Evolutionary conservation across 1,140 invertebrate genomes (phyloP), one percentile per base, ranked within the genome.

Genomic region (Aphelenchoides besseyi): DNA sequence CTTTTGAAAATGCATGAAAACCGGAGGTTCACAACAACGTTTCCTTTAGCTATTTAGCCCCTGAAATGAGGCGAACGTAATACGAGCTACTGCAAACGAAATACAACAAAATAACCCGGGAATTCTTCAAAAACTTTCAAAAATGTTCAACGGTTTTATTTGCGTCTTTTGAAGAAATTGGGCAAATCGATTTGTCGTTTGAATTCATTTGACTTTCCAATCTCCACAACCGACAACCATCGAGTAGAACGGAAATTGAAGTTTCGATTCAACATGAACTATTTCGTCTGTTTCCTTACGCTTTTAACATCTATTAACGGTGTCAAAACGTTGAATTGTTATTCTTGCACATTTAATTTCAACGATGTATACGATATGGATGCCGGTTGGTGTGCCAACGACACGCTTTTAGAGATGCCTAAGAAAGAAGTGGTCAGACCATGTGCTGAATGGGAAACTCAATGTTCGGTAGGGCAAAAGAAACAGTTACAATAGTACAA

Each of bases 331-430:
- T 23, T 69, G 8, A 69, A n/a, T 68, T 70, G 69, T 52, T 70
- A 70, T 68, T 70, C 69, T 2, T 70, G 69, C 26, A 66, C 55
- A 16, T 70, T 70, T 18, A 71, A 32, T 12, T 70, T 70, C 69
- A 70, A 70, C 28, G 69, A 70, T 52, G 61, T 70, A 29, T 70
- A 70, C 28, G 69, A 70, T 35, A 29, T 48, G 16, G 32, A 70
- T 18, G 52, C 69, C 30, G 61, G 68, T 3, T 70, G 69, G 69
- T 70, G 69, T 53, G 28, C 69, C 16, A 70, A 70, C 8, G 59
- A 70, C 26, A 70, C 69, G n/a, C 59, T 70, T 3, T 41, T 37
- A 12, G 23, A 61, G 3, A 70, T 68, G 62, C 29, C 69, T 2
- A 67, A 70, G 33, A 32, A 69, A 18, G 57, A 70, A 48, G 69